Base-by-base conservation (phyloP, 2,113 vertebrate species). In the Oreotrochilus melanogaster region DNA sequence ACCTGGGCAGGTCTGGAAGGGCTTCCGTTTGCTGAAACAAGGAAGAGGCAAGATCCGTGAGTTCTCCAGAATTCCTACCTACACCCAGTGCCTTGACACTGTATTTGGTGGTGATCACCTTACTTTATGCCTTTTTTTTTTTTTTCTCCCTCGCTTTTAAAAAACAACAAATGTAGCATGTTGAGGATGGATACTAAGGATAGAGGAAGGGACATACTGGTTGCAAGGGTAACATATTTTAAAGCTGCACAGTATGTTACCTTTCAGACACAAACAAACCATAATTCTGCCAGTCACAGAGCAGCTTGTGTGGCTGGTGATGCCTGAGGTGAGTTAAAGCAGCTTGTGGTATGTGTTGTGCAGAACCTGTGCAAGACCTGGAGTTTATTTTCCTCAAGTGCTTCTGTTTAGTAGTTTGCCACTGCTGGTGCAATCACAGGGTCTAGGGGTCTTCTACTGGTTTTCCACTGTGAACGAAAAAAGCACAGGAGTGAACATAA, bases 1-100 rank as follows among this genome's bases (percentile, higher is more conserved):
- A 2, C 16, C 16, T 99, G 99, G 98, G 98, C 98, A 13, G 98
- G 98, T 69, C 96, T 99, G 15, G 91, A 98, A 72, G 96, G 93
- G 6, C 58, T 98, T 67, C 2, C 31, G 0, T 98, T 97, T 64
- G 25, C n/a, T 7, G 72, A 89, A 31, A 92, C 21, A 17, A 96
- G 96, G 87, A 87, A n/a, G 9, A 31, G 22, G 10, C 1, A 0
- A 7, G 1, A 83, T 23, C 6, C 0, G 96, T 97, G 86, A 96
- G 95, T 92, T 42, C 54, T 47, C 42, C 47, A 71, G 72, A 66
- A 2, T 18, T 73, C 7, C 31, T 39, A 2, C 3, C 28, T 18
- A 1, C 18, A 22, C 17, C 43, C 45, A 5, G 27, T 42, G 86
- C 30, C 33, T 42, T 48, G 56, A 9, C 4, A 6, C 48, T 71